These are phyloP conservation scores for Drosophila mimetica DNA, from an alignment of 2,888 invertebrate genomes.

Conservation along the genomic window DNA sequence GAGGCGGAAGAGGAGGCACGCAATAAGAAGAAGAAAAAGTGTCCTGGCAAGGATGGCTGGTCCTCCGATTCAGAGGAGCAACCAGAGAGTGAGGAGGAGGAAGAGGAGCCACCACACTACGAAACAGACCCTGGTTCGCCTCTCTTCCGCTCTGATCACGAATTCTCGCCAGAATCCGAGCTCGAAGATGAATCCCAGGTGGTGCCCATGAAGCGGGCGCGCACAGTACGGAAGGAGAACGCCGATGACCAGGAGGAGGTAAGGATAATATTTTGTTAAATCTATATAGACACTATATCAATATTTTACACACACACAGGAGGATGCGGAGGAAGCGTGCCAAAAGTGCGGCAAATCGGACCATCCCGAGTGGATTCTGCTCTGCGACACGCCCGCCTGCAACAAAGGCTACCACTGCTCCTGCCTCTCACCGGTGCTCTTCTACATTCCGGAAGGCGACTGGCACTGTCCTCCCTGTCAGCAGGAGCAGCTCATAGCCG, in stretches of 20 bases:
- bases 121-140: constrained; percentile 85
- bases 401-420: constrained; percentile 99
- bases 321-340: constrained; percentile 89
- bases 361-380: constrained; percentile 98
- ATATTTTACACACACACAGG: constrained; percentile 4
- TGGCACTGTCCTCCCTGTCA: constrained; percentile 99
- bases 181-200: constrained; percentile 87
- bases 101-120: constrained; percentile 85
- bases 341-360: constrained; percentile 95
- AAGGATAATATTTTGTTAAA: neutral
- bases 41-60: constrained; percentile 83
- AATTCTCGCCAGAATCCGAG: constrained; percentile 96
- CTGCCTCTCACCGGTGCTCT: constrained; percentile 95
- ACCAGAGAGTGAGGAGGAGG: constrained; percentile 85
- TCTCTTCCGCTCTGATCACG: constrained; percentile 93
- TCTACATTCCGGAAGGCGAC: constrained; percentile 97
- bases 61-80: constrained; percentile 84
- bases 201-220: constrained; percentile 91
- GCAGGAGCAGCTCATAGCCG: constrained; percentile 91
- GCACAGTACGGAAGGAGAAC: constrained; percentile 92
- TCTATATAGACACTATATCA: too few species aligned
- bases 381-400: constrained; percentile 93
- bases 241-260: constrained; percentile 81
- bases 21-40: constrained; percentile 84
- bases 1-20: constrained; percentile 73